Base-by-base conservation (phyloP, 2,113 vertebrate genomes). In the Alaudala cheleensis region DNA sequence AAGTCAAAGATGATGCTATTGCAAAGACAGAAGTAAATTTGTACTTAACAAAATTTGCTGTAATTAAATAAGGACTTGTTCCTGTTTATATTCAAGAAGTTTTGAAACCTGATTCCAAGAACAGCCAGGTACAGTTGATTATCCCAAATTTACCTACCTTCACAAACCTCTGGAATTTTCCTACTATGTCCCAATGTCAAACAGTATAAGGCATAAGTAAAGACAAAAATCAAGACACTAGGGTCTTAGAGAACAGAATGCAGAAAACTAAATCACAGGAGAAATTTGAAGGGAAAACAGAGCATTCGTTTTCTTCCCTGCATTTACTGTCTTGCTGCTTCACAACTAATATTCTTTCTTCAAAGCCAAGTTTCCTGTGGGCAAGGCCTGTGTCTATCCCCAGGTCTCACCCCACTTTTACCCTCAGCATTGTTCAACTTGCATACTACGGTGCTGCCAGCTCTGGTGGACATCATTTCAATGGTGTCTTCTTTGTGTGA, bases 401-500 rank as follows among this genome's bases (percentile, higher is more conserved):
- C 44, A 54, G 37, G 40, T 87, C 53, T 81, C 73, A 19, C 5
- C 40, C 31, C 23, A 57, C 12, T 61, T 77, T 89, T 58, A 86
- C 33, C 23, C 64, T 90, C 71, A 60, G 8, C 6, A 14, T 15
- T 57, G 33, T 49, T 81, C 47, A 77, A 15, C 10, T 56, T 79
- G 6, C 62, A 70, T 54, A 26, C 21, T 33, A 50, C 24, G 37
- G 28, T 20, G 67, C 37, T 81, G 31, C 25, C 50, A 88, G 0
- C 54, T 39, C 70, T 64, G 56, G 33, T 61, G 73, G 90, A 47
- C 3, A 4, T 18, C 4, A 44, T 71, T 81, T 67, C 67, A 62
- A 1, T 7, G 37, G 14, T 61, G 24, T 53, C 56, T 49, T 73
- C 57, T 79, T 20, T 0, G 0, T 0, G 31, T 25, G 58, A 71